Evolutionary conservation across 1,140 invertebrate genomes (phyloP).

Genomic region (Macrobrachium nipponense): DNA sequence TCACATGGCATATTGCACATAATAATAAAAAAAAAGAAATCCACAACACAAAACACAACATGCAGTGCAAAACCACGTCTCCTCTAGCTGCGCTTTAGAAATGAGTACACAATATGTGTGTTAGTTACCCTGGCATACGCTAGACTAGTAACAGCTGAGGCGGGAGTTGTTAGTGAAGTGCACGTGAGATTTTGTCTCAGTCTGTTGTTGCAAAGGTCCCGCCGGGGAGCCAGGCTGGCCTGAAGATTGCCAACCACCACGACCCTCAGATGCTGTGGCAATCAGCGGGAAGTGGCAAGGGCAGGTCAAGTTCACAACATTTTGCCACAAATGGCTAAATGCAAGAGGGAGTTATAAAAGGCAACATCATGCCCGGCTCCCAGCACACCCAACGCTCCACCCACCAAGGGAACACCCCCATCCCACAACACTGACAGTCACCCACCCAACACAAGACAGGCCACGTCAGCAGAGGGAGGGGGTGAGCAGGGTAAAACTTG

Average conservation of each 20-base stretch:
- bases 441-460: constrained; percentile 44
- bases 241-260: constrained; percentile 58
- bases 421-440: constrained; percentile 49
- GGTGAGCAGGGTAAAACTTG: constrained; percentile 10
- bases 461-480: constrained; percentile 31
- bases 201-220: constrained; percentile 60
- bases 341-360: constrained; percentile 51
- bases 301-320: constrained; percentile 58
- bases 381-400: constrained; percentile 59
- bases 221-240: constrained; percentile 57
- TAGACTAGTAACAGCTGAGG: constrained; percentile 62
- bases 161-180: constrained; percentile 63
- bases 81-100: constrained; percentile 63
- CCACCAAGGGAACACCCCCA: constrained; percentile 50
- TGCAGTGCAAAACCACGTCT: constrained; percentile 63
- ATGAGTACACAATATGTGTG: constrained; percentile 62
- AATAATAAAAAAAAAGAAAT: constrained; percentile 55
- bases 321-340: constrained; percentile 54
- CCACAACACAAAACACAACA: constrained; percentile 63
- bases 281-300: constrained; percentile 55
- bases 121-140: constrained; percentile 63
- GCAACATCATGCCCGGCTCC: constrained; percentile 55
- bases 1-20: constrained; percentile 58
- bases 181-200: constrained; percentile 62
- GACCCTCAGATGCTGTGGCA: constrained; percentile 53